Evolutionary conservation across 1,140 invertebrate genomes (phyloP).

Genomic region (Pararge aegeria): DNA sequence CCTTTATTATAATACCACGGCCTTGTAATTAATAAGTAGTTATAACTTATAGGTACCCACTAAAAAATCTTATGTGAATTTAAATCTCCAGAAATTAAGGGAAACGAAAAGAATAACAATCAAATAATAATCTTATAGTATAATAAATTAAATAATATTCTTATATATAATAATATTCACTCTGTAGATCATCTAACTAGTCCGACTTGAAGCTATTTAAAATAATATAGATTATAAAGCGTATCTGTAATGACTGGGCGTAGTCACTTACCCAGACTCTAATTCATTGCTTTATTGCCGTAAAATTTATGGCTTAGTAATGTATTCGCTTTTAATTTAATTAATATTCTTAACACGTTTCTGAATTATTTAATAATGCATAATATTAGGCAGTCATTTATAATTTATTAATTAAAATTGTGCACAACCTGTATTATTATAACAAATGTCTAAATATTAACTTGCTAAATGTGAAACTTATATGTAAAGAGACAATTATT

Average conservation of each 20-base stretch:
- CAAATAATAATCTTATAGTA: no score
- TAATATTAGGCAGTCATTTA: background rate
- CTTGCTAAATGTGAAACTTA: no score
- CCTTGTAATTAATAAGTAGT: no score
- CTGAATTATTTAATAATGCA: constrained; percentile 3
- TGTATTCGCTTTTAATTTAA: constrained; percentile 14
- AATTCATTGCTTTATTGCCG: constrained; percentile 14
- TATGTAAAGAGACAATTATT: no score
- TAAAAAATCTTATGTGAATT: no score
- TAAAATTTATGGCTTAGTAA: constrained; percentile 10
- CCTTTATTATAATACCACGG: no score
- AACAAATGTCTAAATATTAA: background rate
- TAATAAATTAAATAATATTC: no score
- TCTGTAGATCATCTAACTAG: background rate
- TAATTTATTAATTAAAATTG: constrained; percentile 3
- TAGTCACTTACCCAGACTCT: constrained; percentile 2
- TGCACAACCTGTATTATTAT: background rate
- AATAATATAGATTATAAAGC: constrained; percentile 1
- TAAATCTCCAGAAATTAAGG: no score
- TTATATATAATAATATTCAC: no score
- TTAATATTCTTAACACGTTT: constrained; percentile 9
- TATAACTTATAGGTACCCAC: no score
- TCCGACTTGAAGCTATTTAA: background rate
- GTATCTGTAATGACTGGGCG: constrained; percentile 9
- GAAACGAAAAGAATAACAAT: no score